phyloP scores from a whole-genome alignment of 2,888 invertebrate species.

The Eupithecia tripunctaria region DNA sequence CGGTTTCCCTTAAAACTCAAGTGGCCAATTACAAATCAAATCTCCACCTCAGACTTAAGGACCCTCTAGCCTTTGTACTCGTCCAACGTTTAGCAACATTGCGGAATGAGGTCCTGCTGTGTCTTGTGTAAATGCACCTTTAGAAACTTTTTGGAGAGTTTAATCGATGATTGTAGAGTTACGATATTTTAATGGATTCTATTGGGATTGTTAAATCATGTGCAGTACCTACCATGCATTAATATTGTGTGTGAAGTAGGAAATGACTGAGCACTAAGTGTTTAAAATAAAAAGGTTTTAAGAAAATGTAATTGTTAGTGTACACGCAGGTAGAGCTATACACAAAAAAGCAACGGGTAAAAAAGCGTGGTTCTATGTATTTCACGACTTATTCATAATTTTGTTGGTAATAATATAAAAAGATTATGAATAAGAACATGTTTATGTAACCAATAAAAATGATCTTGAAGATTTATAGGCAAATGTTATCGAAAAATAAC shows the following conservation, averaged over 20 bases:
- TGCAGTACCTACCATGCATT: background rate
- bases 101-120: conserved; percentile 33
- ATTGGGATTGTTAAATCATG: conserved; percentile 9
- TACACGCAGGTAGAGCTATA: background rate
- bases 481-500: too few species aligned
- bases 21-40: conserved; percentile 77
- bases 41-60: conserved; percentile 61
- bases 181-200: conserved; percentile 15
- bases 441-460: too few species aligned
- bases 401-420: too few species aligned
- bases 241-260: conserved; percentile 3
- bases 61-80: conserved; percentile 55
- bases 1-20: conserved; percentile 76
- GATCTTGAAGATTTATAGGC: too few species aligned
- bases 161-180: conserved; percentile 23
- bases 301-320: background rate
- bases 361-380: too few species aligned
- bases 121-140: conserved; percentile 31
- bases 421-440: too few species aligned
- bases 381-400: too few species aligned
- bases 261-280: background rate
- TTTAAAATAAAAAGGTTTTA: background rate
- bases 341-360: too few species aligned
- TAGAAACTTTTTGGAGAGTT: conserved; percentile 20
- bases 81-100: conserved; percentile 71